Conservation (phyloP, 2,888 invertebrate species). For the Tridacna gigas region DNA sequence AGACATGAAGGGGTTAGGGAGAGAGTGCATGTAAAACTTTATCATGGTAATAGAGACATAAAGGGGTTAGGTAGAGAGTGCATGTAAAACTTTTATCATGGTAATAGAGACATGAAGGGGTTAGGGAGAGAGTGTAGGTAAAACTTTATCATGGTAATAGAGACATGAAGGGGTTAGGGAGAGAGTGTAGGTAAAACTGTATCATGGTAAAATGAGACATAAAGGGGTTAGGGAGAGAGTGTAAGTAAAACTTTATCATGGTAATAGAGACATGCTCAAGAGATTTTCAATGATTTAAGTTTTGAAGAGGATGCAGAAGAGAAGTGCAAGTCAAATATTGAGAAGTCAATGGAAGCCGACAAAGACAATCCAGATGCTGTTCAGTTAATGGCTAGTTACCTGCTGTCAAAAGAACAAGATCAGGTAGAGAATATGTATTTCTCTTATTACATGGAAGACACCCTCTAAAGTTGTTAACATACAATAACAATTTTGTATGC, state of each 20-base stretch:
- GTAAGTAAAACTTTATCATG: not conserved
- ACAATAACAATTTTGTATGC: no score
- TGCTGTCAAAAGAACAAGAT: conserved; percentile 82
- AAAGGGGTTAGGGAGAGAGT: no score
- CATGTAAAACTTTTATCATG: not conserved
- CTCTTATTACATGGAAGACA: no score
- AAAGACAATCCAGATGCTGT: conserved; percentile 84
- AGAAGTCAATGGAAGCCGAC: conserved; percentile 83
- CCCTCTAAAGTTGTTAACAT: no score
- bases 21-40: no score
- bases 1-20: not conserved
- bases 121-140: no score
- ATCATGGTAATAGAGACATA: not conserved
- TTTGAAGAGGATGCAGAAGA: conserved; percentile 85
- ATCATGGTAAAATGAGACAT: not conserved
- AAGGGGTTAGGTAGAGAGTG: no score
- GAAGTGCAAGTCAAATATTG: conserved; percentile 82
- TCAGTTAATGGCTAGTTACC: conserved; percentile 84
- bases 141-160: not conserved
- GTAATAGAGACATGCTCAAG: not conserved
- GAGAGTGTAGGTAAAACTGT: no score
- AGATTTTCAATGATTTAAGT: conserved; percentile 66
- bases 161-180: not conserved
- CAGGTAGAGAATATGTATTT: conserved; percentile 70
- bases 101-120: not conserved